Evolutionary conservation across 2,797 vertebrate genomes (phyloP).

Genomic region (Trachops cirrhosus): DNA sequence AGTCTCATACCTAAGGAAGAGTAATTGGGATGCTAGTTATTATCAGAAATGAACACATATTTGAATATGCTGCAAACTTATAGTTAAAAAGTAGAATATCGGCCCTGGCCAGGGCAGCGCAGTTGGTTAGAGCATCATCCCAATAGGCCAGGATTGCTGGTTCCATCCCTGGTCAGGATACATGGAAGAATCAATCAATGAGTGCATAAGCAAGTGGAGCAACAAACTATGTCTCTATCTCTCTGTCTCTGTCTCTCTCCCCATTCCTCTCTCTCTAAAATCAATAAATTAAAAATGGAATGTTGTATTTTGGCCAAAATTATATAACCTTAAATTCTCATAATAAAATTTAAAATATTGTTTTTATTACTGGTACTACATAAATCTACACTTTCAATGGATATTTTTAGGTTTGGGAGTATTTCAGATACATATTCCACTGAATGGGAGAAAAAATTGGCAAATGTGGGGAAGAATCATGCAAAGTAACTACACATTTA

Average conservation of each 20-base stretch:
- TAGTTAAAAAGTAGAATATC: conserved; percentile 8
- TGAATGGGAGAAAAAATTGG: conserved; percentile 33
- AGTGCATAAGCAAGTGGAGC: neutral
- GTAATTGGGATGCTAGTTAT: conserved; percentile 17
- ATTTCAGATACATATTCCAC: conserved; percentile 10
- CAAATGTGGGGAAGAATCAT: conserved; percentile 1
- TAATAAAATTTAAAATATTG: conserved; percentile 20
- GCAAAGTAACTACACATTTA: conserved; percentile 52
- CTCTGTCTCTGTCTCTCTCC: neutral
- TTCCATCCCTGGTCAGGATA: neutral
- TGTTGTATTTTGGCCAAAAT: conserved; percentile 10
- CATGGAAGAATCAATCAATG: neutral
- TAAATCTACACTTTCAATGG: neutral
- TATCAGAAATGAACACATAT: conserved; percentile 10
- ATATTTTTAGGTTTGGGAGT: conserved; percentile 43
- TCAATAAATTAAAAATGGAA: neutral
- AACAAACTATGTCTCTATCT: neutral
- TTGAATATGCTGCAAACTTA: conserved; percentile 1
- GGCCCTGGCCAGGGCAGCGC: too few relatives aligned
- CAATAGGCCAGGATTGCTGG: neutral
- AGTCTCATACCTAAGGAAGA: conserved; percentile 7
- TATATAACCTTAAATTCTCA: neutral
- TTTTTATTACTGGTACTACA: conserved; percentile 10
- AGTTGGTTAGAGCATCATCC: too few relatives aligned
- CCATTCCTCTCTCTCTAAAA: neutral